These are phyloP conservation scores for Oreochromis grahami DNA, from an alignment of 2,797 vertebrate genomes.

Conservation along the genomic window DNA sequence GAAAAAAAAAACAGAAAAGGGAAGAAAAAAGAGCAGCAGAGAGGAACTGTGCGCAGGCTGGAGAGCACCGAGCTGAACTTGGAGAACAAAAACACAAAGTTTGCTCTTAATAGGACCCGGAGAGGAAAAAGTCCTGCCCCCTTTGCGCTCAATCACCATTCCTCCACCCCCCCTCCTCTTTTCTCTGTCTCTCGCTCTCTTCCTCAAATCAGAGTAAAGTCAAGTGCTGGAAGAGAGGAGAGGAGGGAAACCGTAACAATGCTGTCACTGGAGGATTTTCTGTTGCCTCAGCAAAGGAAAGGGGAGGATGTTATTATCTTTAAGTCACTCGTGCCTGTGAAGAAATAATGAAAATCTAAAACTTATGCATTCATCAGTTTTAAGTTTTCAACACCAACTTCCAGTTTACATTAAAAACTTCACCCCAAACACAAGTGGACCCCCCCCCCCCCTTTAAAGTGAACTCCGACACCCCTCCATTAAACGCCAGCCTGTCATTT, in stretches of 20 bases:
- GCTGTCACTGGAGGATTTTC: conserved; percentile 24
- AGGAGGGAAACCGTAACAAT: conserved; percentile 44
- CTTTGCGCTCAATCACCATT: conserved; percentile 71
- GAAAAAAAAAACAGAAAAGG: neutral
- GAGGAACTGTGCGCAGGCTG: conserved; percentile 27
- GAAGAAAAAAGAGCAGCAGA: neutral
- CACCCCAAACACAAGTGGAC: neutral
- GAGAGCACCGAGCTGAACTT: conserved; percentile 73
- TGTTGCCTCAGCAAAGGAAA: neutral
- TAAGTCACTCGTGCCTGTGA: neutral
- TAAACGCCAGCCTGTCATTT: conserved; percentile 39
- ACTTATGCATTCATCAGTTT: neutral
- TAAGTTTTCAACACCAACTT: neutral
- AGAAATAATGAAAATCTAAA: neutral
- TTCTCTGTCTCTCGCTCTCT: conserved; percentile 12
- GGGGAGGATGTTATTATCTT: neutral
- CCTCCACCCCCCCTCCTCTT: conserved; percentile 33
- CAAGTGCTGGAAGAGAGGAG: conserved; percentile 57
- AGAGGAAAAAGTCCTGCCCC: conserved; percentile 77
- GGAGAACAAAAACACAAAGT: conserved; percentile 82
- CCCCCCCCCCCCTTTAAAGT: neutral
- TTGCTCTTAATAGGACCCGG: conserved; percentile 78
- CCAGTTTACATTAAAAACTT: neutral
- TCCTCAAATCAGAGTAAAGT: conserved; percentile 52
- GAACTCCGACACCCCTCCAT: neutral